A percentile compares a stretch with the other conserved stretches of the same genome.
phyloP scores from a whole-genome alignment of 2,888 invertebrate species.

The Hofmannophila pseudospretella region DNA sequence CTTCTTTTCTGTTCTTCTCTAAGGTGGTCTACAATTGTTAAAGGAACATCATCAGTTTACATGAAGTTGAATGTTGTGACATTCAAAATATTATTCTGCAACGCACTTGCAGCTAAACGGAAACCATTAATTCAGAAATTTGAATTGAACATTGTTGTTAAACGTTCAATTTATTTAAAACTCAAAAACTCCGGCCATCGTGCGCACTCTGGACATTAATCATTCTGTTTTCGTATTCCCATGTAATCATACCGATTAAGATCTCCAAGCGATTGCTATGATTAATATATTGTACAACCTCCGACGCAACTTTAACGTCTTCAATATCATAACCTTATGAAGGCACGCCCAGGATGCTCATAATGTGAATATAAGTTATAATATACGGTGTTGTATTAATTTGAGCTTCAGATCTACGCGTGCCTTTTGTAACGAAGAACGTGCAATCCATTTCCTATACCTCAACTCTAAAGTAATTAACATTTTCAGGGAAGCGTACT shows the following conservation, averaged over 20 bases:
- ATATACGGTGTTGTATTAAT: slow-evolving; percentile 5
- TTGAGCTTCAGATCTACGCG: slow-evolving; percentile 3
- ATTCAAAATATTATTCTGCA: neutral
- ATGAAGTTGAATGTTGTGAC: neutral
- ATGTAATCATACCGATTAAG: slow-evolving; percentile 24
- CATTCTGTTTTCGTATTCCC: slow-evolving; percentile 16
- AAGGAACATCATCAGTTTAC: no score
- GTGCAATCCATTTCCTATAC: no score
- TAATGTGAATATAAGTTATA: slow-evolving; percentile 9
- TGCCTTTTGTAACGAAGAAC: slow-evolving; percentile 6
- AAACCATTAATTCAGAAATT: neutral
- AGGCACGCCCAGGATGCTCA: slow-evolving; percentile 10
- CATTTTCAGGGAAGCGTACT: no score
- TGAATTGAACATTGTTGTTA: neutral
- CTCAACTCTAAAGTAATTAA: no score
- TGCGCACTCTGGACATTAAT: slow-evolving; percentile 10
- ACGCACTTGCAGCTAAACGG: neutral
- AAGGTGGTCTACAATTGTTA: no score
- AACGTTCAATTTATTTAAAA: slow-evolving; percentile 1
- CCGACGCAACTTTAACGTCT: slow-evolving; percentile 2
- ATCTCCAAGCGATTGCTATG: slow-evolving; percentile 17
- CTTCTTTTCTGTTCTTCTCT: neutral
- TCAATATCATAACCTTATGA: slow-evolving; percentile 4
- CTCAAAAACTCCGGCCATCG: slow-evolving; percentile 1
- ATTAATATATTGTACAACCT: slow-evolving; percentile 15